phyloP scores from a whole-genome alignment of 2,113 vertebrate genomes.

The Mola mola region DNA sequence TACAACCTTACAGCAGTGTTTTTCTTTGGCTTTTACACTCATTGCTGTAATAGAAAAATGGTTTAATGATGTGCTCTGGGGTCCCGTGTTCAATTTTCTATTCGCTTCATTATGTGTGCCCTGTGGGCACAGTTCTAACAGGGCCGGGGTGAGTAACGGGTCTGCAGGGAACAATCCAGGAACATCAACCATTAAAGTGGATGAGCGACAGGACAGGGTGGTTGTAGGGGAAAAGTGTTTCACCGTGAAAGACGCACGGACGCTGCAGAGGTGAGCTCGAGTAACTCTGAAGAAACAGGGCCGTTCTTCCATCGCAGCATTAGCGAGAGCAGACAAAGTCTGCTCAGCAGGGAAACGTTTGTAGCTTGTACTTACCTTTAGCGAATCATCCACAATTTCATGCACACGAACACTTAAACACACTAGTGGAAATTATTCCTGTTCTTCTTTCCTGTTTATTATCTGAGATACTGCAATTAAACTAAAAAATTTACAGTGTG shows the following conservation, averaged over 20 bases:
- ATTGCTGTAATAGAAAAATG: constrained; percentile 57
- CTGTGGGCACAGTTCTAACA: constrained; percentile 45
- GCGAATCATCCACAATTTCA: background rate
- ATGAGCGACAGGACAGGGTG: constrained; percentile 27
- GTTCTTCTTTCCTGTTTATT: constrained; percentile 54
- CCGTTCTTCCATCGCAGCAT: constrained; percentile 10
- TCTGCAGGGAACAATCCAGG: constrained; percentile 48
- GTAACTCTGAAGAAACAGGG: constrained; percentile 10
- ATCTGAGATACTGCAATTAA: background rate
- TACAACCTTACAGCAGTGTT: constrained; percentile 47
- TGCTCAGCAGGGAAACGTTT: constrained; percentile 24
- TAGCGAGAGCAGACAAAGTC: constrained; percentile 29
- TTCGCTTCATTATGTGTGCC: constrained; percentile 66
- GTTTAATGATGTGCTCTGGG: constrained; percentile 67
- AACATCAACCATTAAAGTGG: constrained; percentile 61
- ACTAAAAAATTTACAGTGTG: constrained; percentile 23
- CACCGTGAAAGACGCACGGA: constrained; percentile 10
- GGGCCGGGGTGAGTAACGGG: constrained; percentile 55
- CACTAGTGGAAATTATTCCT: constrained; percentile 52
- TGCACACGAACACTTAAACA: background rate
- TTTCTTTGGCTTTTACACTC: constrained; percentile 36
- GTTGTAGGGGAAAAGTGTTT: constrained; percentile 31
- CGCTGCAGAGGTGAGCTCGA: constrained; percentile 39
- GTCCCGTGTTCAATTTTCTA: constrained; percentile 64
- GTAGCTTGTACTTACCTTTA: constrained; percentile 54